Conservation (phyloP, 1,140 invertebrate genomes). For the Drosophila ohnishii region DNA sequence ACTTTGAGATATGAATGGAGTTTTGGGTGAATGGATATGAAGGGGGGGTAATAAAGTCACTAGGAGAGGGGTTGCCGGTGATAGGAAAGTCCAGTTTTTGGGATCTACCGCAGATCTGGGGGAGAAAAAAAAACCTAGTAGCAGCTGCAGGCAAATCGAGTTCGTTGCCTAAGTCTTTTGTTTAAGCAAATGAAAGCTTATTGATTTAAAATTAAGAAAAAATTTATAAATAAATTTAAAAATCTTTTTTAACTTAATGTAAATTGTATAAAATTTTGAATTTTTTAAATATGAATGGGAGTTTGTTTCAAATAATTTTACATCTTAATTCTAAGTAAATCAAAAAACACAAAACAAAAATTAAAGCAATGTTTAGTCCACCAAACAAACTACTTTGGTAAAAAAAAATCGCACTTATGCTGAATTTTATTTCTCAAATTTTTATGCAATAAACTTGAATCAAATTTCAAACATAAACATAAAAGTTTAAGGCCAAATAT, state of each 20-base stretch:
- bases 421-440: not conserved
- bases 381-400: no score
- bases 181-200: not conserved
- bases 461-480: slow-evolving; percentile 1
- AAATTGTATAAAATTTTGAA: not conserved
- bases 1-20: slow-evolving; percentile 45
- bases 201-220: not conserved
- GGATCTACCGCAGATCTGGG: slow-evolving; percentile 8
- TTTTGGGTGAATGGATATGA: slow-evolving; percentile 23
- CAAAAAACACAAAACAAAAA: not conserved
- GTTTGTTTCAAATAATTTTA: no score
- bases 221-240: not conserved
- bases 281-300: not conserved
- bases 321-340: not conserved
- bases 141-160: slow-evolving; percentile 37
- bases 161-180: slow-evolving; percentile 76
- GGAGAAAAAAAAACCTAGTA: not conserved
- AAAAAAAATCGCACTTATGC: not conserved
- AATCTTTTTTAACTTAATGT: not conserved
- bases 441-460: not conserved
- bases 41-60: slow-evolving; percentile 2
- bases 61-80: not conserved
- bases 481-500: slow-evolving; percentile 11
- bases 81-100: slow-evolving; percentile 24
- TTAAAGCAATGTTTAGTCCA: no score